phyloP scores from a whole-genome alignment of 2,113 vertebrate genomes.

The Crypturellus undulatus region DNA sequence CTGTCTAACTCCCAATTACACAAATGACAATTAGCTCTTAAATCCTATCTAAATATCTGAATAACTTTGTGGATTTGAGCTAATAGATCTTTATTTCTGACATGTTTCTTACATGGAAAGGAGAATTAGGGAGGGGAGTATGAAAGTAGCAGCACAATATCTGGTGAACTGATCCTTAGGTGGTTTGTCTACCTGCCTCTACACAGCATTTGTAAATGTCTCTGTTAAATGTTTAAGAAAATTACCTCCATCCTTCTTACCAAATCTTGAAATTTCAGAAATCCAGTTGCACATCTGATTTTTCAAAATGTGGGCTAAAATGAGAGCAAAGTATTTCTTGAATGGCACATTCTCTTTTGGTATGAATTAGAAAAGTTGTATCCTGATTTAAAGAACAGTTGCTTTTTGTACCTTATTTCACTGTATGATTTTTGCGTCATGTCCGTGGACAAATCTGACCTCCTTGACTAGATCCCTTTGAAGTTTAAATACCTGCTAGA shows the following conservation, averaged over 20 bases:
- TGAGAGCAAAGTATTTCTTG: not conserved
- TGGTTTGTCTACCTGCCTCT: not conserved
- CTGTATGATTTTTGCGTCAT: not conserved
- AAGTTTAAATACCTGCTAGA: not conserved
- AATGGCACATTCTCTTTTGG: not conserved
- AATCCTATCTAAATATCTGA: conserved; percentile 10
- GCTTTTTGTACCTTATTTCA: not conserved
- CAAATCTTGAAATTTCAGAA: conserved; percentile 29
- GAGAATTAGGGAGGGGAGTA: not conserved
- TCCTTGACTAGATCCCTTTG: not conserved
- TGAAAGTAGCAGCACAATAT: not conserved
- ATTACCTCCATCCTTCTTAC: not conserved
- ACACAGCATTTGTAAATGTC: not conserved
- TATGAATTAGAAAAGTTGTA: not conserved
- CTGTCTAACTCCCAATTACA: conserved; percentile 32
- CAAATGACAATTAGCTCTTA: conserved; percentile 48
- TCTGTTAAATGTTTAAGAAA: conserved; percentile 42
- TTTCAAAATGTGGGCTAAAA: conserved; percentile 18
- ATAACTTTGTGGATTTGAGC: conserved; percentile 37
- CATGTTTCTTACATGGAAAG: conserved; percentile 6
- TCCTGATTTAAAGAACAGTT: not conserved
- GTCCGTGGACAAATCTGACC: not conserved
- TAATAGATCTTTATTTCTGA: conserved; percentile 34
- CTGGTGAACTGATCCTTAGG: not conserved
- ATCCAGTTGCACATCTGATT: not conserved